Conservation (phyloP, 1,140 invertebrate genomes). For the Gerris buenoi region DNA sequence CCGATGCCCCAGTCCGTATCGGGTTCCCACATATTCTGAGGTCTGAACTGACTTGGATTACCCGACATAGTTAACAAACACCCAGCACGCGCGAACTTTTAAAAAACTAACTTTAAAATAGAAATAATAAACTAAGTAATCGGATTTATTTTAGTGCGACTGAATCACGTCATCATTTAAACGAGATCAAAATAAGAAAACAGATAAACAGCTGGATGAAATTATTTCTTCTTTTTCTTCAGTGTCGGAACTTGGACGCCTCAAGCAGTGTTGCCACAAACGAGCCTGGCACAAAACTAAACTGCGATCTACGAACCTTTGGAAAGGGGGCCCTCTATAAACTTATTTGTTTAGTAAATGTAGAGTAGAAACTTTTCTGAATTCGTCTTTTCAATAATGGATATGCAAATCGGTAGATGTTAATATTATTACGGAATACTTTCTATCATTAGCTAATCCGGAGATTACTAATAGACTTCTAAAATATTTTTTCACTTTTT, state of each 20-base stretch:
- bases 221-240: neutral
- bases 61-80: neutral
- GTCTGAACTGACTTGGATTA: neutral
- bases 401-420: no score
- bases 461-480: no score
- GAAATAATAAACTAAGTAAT: no score
- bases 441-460: no score
- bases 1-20: neutral
- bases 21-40: neutral
- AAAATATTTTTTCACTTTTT: no score
- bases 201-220: neutral
- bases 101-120: neutral
- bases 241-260: no score
- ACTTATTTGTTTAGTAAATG: no score
- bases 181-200: neutral
- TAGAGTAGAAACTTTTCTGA: no score
- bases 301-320: neutral
- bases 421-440: no score
- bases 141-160: no score
- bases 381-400: no score
- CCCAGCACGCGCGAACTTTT: neutral
- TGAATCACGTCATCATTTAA: neutral
- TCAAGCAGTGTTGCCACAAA: constrained; percentile 3
- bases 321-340: no score
- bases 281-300: neutral